Conservation (phyloP, 2,113 vertebrate genomes). For the Ploceus nigricollis region DNA sequence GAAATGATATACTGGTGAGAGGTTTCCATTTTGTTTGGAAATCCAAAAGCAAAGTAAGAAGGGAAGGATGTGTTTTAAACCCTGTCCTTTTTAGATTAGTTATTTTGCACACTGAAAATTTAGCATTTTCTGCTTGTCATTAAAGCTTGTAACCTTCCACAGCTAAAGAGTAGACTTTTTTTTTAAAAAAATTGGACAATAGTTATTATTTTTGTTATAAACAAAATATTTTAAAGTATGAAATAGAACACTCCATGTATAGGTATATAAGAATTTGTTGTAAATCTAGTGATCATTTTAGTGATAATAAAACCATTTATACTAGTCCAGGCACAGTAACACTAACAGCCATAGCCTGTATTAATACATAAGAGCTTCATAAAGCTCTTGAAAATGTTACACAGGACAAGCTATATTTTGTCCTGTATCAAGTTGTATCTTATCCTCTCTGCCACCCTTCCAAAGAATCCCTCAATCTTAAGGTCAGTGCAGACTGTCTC, state of each 20-base stretch:
- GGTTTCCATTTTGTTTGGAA: background rate
- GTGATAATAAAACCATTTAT: background rate
- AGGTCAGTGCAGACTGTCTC: background rate
- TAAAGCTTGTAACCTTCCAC: background rate
- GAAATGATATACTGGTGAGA: background rate
- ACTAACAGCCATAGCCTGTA: background rate
- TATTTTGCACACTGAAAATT: background rate
- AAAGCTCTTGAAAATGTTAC: background rate
- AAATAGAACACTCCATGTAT: accelerated
- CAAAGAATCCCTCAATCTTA: background rate
- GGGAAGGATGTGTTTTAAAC: background rate
- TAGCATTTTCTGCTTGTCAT: background rate
- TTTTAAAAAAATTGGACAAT: background rate
- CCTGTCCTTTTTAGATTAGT: background rate
- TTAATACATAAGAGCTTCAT: background rate
- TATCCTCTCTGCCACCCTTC: background rate
- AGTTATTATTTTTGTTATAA: background rate
- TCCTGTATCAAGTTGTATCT: background rate
- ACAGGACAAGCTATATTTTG: background rate
- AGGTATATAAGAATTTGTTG: background rate
- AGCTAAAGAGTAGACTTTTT: background rate
- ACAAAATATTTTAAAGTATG: background rate
- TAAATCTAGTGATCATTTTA: background rate
- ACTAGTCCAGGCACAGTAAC: background rate
- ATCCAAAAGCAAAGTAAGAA: background rate